These are phyloP conservation scores for Oxystoma pomonae DNA, from an alignment of 2,888 invertebrate species.

Conservation along the genomic window DNA sequence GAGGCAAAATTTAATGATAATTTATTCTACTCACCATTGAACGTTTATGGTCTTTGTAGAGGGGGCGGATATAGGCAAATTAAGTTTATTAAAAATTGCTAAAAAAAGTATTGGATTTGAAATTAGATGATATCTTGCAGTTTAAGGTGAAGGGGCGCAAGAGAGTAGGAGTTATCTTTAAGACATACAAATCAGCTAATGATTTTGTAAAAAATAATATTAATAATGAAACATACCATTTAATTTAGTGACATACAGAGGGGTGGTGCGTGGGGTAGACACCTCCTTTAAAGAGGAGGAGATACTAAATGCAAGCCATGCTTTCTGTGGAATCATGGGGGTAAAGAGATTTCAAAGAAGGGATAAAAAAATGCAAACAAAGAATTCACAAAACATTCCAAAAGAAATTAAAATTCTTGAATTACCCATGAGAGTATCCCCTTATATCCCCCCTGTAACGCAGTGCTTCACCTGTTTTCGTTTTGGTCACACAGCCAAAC, in stretches of 20 bases:
- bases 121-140: not conserved
- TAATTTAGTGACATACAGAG: not conserved
- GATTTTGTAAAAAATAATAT: not conserved
- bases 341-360: not conserved
- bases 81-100: not conserved
- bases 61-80: not conserved
- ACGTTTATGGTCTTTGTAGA: conserved; percentile 1
- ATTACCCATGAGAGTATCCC: not conserved
- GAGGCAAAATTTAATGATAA: too few relatives aligned
- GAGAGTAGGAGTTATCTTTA: too few relatives aligned
- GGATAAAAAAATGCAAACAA: not conserved
- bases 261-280: not conserved
- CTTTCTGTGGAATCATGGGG: not conserved
- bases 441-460: not conserved
- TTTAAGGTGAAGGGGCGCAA: too few relatives aligned
- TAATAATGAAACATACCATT: not conserved
- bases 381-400: not conserved
- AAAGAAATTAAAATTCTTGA: not conserved
- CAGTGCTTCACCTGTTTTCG: conserved; percentile 13
- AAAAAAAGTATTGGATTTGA: not conserved
- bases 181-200: not conserved
- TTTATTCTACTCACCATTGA: too few relatives aligned
- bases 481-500: conserved; percentile 9
- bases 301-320: not conserved
- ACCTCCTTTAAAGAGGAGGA: not conserved